phyloP scores from a whole-genome alignment of 2,113 vertebrate genomes.

The Apteryx owenii region DNA sequence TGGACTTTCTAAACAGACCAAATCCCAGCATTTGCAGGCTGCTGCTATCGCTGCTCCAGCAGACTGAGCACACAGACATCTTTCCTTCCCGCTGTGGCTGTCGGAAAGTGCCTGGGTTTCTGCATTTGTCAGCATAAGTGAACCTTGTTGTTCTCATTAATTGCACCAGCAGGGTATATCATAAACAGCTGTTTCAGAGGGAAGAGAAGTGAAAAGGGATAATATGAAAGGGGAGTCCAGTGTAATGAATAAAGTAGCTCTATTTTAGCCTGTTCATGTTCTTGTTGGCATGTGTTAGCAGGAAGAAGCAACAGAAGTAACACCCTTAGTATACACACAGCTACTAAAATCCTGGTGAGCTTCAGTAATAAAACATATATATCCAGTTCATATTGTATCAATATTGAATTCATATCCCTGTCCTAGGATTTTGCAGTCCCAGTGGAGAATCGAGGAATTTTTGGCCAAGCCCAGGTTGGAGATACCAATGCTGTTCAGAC shows the following conservation, averaged over 20 bases:
- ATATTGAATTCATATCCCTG: neutral
- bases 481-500: neutral
- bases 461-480: neutral
- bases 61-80: neutral
- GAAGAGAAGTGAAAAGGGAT: neutral
- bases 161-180: slow-evolving; percentile 1
- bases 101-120: neutral
- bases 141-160: slow-evolving; percentile 41
- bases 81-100: neutral
- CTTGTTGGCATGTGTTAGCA: neutral
- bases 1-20: neutral
- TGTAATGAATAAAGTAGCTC: neutral
- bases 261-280: neutral
- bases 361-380: neutral
- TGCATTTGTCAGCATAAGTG: slow-evolving; percentile 3
- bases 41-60: neutral
- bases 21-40: neutral
- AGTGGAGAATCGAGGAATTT: neutral
- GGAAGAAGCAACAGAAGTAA: neutral
- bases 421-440: neutral
- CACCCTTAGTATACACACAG: neutral
- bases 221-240: neutral
- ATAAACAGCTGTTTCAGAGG: slow-evolving; percentile 25
- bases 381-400: neutral
- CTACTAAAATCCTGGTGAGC: neutral